Evolutionary conservation across 1,140 invertebrate species (phyloP).

Genomic region (Lasaia peninsularis): DNA sequence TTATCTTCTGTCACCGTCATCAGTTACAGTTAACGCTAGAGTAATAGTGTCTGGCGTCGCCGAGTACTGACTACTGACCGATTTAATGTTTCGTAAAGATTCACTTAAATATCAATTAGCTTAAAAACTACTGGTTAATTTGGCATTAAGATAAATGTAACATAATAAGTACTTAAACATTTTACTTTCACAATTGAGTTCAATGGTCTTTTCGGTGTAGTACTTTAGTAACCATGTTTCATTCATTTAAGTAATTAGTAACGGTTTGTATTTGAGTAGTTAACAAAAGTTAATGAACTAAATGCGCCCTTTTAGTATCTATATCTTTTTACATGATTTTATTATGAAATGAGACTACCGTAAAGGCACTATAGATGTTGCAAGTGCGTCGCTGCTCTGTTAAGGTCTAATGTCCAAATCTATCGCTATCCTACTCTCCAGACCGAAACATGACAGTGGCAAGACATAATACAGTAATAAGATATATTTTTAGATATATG

Average conservation of each 20-base stretch:
- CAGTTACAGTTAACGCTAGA: not conserved
- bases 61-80: not conserved
- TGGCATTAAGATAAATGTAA: not conserved
- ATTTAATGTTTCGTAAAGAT: slow-evolving; percentile 3
- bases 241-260: not conserved
- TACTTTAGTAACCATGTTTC: not conserved
- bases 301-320: too few relatives aligned
- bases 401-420: too few relatives aligned
- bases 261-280: too few relatives aligned
- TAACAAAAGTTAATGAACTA: too few relatives aligned
- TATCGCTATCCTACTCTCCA: too few relatives aligned
- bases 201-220: not conserved
- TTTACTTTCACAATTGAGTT: not conserved
- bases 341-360: too few relatives aligned
- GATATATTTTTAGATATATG: too few relatives aligned
- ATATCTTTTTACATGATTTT: too few relatives aligned
- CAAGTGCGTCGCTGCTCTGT: too few relatives aligned
- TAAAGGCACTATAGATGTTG: too few relatives aligned
- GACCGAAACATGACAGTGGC: too few relatives aligned
- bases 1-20: not conserved
- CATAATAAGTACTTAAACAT: not conserved
- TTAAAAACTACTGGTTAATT: not conserved
- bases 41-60: not conserved
- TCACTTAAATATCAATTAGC: not conserved
- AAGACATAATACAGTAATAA: too few relatives aligned